Evolutionary conservation across 2,113 vertebrate genomes (phyloP).

Genomic region (Hippocampus abdominalis): DNA sequence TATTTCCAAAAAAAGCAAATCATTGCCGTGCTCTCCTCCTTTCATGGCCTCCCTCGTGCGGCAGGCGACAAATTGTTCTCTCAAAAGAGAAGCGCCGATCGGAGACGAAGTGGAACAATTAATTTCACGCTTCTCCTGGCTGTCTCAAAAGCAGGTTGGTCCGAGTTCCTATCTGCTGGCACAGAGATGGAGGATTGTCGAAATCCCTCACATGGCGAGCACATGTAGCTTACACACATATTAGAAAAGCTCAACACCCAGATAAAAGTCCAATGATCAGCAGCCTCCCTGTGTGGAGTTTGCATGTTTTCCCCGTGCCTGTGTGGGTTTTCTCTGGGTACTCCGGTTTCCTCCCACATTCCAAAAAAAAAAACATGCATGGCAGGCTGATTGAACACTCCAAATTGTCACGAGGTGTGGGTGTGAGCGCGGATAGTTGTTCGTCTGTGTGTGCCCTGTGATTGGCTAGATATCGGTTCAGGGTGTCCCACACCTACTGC

Average conservation of each 20-base stretch:
- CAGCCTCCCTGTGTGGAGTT: no score
- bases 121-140: slow-evolving; percentile 97
- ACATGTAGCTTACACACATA: neutral
- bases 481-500: no score
- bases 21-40: slow-evolving; percentile 49
- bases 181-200: slow-evolving; percentile 62
- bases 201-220: slow-evolving; percentile 15
- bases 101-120: slow-evolving; percentile 98
- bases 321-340: no score
- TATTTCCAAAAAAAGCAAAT: slow-evolving; percentile 47
- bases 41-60: slow-evolving; percentile 54
- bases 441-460: no score
- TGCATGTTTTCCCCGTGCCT: no score
- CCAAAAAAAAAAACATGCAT: no score
- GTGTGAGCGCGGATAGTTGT: neutral
- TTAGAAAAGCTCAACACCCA: slow-evolving; percentile 28
- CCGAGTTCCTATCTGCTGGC: slow-evolving; percentile 84
- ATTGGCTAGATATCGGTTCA: no score
- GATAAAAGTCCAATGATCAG: slow-evolving; percentile 18
- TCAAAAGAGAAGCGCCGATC: slow-evolving; percentile 82
- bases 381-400: no score
- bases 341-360: no score
- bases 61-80: slow-evolving; percentile 84
- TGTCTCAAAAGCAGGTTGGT: slow-evolving; percentile 85
- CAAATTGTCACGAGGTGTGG: no score